Percentiles rank a stretch among this genome's conserved stretches.
These are phyloP conservation scores for Tenebrosternarchus preto DNA, from an alignment of 2,113 vertebrate species.

Conservation along the genomic window DNA sequence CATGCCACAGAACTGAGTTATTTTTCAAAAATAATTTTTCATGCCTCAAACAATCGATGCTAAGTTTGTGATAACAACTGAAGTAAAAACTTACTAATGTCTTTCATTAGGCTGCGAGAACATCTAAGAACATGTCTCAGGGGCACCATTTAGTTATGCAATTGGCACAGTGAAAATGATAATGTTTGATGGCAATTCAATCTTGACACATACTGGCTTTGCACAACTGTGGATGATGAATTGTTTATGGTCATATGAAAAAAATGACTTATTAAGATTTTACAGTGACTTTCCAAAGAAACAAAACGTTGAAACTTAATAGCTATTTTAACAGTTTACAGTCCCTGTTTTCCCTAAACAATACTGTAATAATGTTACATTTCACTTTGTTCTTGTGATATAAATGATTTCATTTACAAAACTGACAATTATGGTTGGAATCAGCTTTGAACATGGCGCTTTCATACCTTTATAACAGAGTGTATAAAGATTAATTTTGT, in stretches of 20 bases:
- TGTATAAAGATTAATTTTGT: background rate
- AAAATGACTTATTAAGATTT: slow-evolving; percentile 17
- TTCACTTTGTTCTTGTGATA: too few species aligned
- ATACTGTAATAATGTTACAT: too few species aligned
- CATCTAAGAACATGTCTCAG: slow-evolving; percentile 44
- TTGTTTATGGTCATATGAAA: slow-evolving; percentile 38
- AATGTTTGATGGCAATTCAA: slow-evolving; percentile 48
- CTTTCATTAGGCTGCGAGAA: slow-evolving; percentile 30
- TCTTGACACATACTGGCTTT: slow-evolving; percentile 50
- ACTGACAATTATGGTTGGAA: too few species aligned
- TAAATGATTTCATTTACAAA: too few species aligned
- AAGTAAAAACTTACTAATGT: slow-evolving; percentile 44
- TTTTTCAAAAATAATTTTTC: slow-evolving; percentile 1
- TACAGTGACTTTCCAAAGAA: background rate
- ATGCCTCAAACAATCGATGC: slow-evolving; percentile 32
- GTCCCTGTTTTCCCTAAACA: too few species aligned
- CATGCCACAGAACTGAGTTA: background rate
- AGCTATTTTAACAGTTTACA: background rate
- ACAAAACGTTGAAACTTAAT: background rate
- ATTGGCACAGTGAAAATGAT: slow-evolving; percentile 38
- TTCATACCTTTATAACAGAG: background rate
- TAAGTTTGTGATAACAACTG: slow-evolving; percentile 34
- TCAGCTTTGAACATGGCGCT: background rate
- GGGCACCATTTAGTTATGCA: slow-evolving; percentile 46
- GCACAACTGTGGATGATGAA: slow-evolving; percentile 40